phyloP scores from a whole-genome alignment of 2,113 vertebrate genomes.

The Pseudopodoces humilis region DNA sequence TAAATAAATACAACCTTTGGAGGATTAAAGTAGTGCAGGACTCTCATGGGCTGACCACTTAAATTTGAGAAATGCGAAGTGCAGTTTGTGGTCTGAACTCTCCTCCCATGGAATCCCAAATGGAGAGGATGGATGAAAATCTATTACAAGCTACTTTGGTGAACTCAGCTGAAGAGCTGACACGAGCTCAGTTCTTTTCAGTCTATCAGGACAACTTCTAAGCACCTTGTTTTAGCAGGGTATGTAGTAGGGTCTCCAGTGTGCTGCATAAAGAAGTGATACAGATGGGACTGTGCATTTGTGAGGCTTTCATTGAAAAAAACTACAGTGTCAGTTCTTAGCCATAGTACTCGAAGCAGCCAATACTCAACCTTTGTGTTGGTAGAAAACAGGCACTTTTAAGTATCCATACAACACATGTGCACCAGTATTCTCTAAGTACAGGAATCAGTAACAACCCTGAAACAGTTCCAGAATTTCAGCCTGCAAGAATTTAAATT shows the following conservation, averaged over 20 bases:
- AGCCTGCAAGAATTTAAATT: background rate
- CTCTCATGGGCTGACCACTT: background rate
- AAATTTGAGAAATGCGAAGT: background rate
- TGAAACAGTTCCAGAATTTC: background rate
- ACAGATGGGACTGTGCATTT: background rate
- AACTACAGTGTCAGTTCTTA: background rate
- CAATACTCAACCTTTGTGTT: background rate
- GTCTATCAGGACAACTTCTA: background rate
- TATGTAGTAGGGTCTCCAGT: background rate
- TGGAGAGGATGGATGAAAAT: rapidly evolving
- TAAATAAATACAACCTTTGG: background rate
- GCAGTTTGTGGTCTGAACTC: background rate
- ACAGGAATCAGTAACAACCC: background rate
- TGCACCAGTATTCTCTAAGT: background rate
- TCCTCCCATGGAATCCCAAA: background rate
- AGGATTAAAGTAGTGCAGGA: background rate
- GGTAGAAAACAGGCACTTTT: slow-evolving; percentile 30
- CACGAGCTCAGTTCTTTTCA: background rate
- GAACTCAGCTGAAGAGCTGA: background rate
- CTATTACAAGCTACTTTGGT: background rate
- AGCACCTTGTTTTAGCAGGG: background rate
- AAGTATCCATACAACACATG: background rate
- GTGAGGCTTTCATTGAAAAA: background rate
- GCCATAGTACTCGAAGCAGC: background rate
- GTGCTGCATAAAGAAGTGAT: background rate